phyloP scores from a whole-genome alignment of 1,140 invertebrate species.

The Arctopsyche grandis region DNA sequence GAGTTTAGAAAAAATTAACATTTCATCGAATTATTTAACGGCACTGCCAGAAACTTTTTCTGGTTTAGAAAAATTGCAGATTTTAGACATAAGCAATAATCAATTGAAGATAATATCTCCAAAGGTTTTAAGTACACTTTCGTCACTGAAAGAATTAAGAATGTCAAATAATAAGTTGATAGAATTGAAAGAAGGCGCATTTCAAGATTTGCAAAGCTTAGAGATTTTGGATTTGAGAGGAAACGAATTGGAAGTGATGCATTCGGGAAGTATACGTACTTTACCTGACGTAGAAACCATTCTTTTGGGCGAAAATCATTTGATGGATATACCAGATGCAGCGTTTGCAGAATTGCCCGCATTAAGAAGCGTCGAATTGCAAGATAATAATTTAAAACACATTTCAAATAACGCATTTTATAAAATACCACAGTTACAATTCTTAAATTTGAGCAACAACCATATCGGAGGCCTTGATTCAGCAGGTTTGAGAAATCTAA shows the following conservation, averaged over 20 bases:
- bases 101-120: conserved; percentile 76
- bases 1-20: conserved; percentile 77
- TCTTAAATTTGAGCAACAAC: conserved; percentile 86
- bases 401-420: conserved; percentile 82
- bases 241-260: conserved; percentile 83
- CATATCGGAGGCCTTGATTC: conserved; percentile 76
- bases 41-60: conserved; percentile 77
- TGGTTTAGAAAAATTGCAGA: conserved; percentile 72
- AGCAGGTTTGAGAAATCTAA: conserved; percentile 75
- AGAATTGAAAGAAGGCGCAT: conserved; percentile 76
- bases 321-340: conserved; percentile 75
- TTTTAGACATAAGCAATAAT: conserved; percentile 83
- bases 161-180: conserved; percentile 80
- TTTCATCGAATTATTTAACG: conserved; percentile 81
- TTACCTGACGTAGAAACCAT: conserved; percentile 81
- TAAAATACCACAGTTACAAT: conserved; percentile 78
- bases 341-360: conserved; percentile 81
- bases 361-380: conserved; percentile 79
- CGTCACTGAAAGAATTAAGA: conserved; percentile 73
- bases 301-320: conserved; percentile 79
- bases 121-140: conserved; percentile 73
- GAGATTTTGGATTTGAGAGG: conserved; percentile 80
- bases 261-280: conserved; percentile 78
- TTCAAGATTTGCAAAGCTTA: conserved; percentile 76
- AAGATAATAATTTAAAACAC: conserved; percentile 80